Evolutionary conservation across 64 coral and sea anemone species (phyloP), one percentile per base, ranked within the genome.

Genomic region (Catalaphyllia jardinei): DNA sequence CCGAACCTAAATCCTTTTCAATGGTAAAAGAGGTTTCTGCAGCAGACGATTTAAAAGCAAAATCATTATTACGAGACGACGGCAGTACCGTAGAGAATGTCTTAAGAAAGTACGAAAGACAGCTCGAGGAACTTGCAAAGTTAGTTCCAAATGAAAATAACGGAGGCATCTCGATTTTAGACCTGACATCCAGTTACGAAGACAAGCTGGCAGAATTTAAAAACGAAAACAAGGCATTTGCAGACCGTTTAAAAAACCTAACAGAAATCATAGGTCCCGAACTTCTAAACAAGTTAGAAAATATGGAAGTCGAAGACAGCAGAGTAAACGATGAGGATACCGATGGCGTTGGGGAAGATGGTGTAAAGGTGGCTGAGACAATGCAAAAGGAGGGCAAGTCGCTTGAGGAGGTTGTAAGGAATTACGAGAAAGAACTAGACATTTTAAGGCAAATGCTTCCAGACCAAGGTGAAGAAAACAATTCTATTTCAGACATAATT

Each of bases 61-160:
- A n/a, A 51, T 85, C 31, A 7, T 52, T 85, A 16, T 35, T 85
- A 71, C 18, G 71, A 28, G 20, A 63, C 22, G 63, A 84, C 8
- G 79, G 73, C 18, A 76, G 29, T 24, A 91, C 50, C 0, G 55
- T 91, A 14, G 89, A 91, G 73, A 49, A 91, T 84, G 76, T 90
- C 50, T 14, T 90, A 7, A 72, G 38, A 90, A 75, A 61, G 17
- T 74, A 82, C 27, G 67, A 75, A 60, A 74, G 27, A 2, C 67
- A 90, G 39, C 49, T 83, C 8, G 16, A 74, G n/a, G 78, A 61
- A 28, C 51, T 90, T 3, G 31, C 61, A 11, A 83, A 46, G 22
- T 22, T 83, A 67, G 60, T 46, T 42, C 31, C 80, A 33, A 71
- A 22, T 51, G 81, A 83, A 42, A 42, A 83, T 35, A 16, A 33